These are phyloP conservation scores for Homarus americanus DNA, from an alignment of 1,140 invertebrate genomes.

Conservation along the genomic window DNA sequence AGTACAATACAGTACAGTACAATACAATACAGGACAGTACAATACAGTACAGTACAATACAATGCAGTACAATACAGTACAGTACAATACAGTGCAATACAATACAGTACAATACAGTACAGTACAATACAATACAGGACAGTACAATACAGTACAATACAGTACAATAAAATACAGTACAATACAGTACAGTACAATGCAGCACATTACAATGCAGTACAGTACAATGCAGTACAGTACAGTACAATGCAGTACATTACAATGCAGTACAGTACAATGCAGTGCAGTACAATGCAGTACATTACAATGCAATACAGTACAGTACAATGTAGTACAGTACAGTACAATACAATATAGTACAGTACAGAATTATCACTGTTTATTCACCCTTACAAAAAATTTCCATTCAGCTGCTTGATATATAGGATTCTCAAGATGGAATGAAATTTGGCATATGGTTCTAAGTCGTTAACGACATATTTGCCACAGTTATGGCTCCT, in stretches of 20 bases:
- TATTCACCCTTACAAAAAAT: too few relatives aligned
- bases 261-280: not conserved
- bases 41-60: not conserved
- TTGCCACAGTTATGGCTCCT: too few relatives aligned
- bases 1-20: not conserved
- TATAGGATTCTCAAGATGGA: too few relatives aligned
- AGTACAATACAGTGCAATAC: not conserved
- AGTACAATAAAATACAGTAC: not conserved
- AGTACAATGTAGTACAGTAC: too few relatives aligned
- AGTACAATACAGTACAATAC: not conserved
- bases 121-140: not conserved
- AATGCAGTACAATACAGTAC: not conserved
- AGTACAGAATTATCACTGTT: too few relatives aligned
- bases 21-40: not conserved
- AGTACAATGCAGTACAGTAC: not conserved
- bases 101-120: not conserved
- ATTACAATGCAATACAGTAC: too few relatives aligned
- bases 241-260: not conserved
- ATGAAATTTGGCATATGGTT: too few relatives aligned
- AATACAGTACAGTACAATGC: not conserved
- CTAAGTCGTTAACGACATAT: too few relatives aligned
- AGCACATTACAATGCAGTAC: not conserved
- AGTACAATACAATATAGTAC: too few relatives aligned
- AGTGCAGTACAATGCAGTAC: too few relatives aligned
- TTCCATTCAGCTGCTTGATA: too few relatives aligned